A percentile compares a stretch with the other conserved stretches of the same genome.
Conservation (phyloP, 1,140 invertebrate species). For the Drosophila sp. region DNA sequence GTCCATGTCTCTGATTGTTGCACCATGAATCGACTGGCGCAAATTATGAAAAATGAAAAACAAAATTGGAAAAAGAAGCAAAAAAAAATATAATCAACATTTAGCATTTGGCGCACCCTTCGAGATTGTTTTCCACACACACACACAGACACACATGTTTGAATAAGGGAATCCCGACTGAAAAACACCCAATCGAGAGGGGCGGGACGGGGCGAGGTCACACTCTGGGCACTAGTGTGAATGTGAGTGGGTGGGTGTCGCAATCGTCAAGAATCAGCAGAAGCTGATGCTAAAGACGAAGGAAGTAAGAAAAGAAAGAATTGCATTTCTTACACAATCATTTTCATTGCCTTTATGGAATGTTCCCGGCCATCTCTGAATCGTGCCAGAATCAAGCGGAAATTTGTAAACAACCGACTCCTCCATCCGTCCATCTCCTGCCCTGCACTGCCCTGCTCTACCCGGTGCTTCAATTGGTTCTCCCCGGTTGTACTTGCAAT, state of each 20-base stretch:
- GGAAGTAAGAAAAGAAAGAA: background rate
- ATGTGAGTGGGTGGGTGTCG: background rate
- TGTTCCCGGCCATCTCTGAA: constrained; percentile 17
- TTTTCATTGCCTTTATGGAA: constrained; percentile 12
- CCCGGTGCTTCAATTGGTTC: constrained; percentile 1
- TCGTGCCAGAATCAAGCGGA: constrained; percentile 37
- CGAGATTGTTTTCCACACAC: constrained; percentile 1
- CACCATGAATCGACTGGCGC: background rate
- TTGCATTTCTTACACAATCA: constrained; percentile 14
- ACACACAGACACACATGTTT: background rate
- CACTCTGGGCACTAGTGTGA: background rate
- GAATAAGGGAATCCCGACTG: constrained; percentile 1
- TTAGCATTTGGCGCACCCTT: constrained; percentile 5
- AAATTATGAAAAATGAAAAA: constrained; percentile 49
- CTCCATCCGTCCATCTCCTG: background rate
- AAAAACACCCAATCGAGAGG: background rate
- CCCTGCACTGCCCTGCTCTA: constrained; percentile 15
- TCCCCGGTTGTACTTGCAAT: background rate
- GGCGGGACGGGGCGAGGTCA: background rate
- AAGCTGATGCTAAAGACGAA: background rate
- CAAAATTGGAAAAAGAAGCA: constrained; percentile 2
- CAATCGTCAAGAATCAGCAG: background rate
- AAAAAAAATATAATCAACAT: constrained; percentile 11
- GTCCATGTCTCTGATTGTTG: constrained; percentile 1
- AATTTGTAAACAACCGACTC: constrained; percentile 34